phyloP scores from a whole-genome alignment of 1,140 invertebrate species.

The Aphaenogaster rudis region DNA sequence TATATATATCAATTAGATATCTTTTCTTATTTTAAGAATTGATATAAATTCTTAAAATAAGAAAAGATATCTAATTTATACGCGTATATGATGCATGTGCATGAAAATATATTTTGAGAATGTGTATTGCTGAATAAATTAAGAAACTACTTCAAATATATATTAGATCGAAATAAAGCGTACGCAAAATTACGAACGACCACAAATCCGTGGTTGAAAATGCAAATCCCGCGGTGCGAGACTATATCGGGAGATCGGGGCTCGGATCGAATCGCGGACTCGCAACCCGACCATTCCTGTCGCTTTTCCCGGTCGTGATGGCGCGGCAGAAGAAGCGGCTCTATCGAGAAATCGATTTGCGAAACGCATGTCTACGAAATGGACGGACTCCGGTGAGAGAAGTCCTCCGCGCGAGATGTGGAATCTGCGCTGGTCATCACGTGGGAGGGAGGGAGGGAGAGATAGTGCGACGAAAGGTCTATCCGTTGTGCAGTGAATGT shows the following conservation, averaged over 20 bases:
- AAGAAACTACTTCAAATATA: neutral
- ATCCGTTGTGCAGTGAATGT: neutral
- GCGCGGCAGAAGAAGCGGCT: conserved; percentile 37
- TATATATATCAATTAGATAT: no score
- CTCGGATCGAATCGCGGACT: conserved; percentile 15
- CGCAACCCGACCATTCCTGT: conserved; percentile 18
- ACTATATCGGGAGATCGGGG: conserved; percentile 1
- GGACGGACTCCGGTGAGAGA: neutral
- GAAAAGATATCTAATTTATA: neutral
- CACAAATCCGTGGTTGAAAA: conserved; percentile 4
- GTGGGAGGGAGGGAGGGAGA: conserved; percentile 23
- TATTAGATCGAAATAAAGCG: neutral
- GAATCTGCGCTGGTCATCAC: conserved; percentile 63
- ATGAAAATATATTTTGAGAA: neutral
- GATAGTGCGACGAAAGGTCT: conserved; percentile 7
- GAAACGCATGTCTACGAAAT: conserved; percentile 52
- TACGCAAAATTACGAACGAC: conserved; percentile 14
- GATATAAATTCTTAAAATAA: neutral
- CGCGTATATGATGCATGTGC: neutral
- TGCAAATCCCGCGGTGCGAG: conserved; percentile 1
- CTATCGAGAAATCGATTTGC: conserved; percentile 73
- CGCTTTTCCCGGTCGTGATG: conserved; percentile 65
- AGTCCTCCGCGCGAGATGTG: conserved; percentile 28
- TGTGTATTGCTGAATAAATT: neutral
- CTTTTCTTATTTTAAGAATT: neutral